These are phyloP conservation scores for Grammomys dolichurus DNA, from an alignment of 2,113 vertebrate species.

Conservation along the genomic window DNA sequence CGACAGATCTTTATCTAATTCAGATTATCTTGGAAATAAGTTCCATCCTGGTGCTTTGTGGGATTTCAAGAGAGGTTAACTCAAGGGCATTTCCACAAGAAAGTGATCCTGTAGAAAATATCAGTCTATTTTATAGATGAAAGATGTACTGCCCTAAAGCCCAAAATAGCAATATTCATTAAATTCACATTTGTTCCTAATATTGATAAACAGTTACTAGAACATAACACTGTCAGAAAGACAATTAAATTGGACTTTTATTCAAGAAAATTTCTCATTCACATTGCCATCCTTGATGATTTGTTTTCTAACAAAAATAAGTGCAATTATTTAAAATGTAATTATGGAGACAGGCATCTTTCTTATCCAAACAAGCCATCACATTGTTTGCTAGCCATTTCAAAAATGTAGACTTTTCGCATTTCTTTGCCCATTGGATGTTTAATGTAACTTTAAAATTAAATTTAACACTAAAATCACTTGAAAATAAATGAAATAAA, in stretches of 20 bases:
- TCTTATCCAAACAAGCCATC: not conserved
- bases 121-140: slow-evolving; percentile 85
- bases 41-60: slow-evolving; percentile 77
- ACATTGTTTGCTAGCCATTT: not conserved
- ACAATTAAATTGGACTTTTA: slow-evolving; percentile 80
- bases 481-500: not conserved
- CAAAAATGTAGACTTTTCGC: not conserved
- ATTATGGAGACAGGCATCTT: not conserved
- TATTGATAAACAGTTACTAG: slow-evolving; percentile 83
- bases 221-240: slow-evolving; percentile 83
- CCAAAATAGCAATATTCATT: slow-evolving; percentile 85
- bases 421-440: not conserved
- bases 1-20: slow-evolving; percentile 80
- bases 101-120: slow-evolving; percentile 79
- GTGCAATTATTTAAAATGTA: slow-evolving; percentile 31
- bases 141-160: slow-evolving; percentile 70
- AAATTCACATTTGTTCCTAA: slow-evolving; percentile 85
- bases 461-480: not conserved
- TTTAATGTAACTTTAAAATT: not conserved
- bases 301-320: not conserved
- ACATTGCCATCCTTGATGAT: slow-evolving; percentile 65
- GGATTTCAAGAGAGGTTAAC: slow-evolving; percentile 82
- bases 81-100: slow-evolving; percentile 81
- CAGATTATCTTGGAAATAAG: slow-evolving; percentile 80
- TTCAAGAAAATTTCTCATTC: slow-evolving; percentile 74